These are phyloP conservation scores for Pseudochromis fuscus DNA, from an alignment of 2,797 vertebrate genomes.

Conservation along the genomic window DNA sequence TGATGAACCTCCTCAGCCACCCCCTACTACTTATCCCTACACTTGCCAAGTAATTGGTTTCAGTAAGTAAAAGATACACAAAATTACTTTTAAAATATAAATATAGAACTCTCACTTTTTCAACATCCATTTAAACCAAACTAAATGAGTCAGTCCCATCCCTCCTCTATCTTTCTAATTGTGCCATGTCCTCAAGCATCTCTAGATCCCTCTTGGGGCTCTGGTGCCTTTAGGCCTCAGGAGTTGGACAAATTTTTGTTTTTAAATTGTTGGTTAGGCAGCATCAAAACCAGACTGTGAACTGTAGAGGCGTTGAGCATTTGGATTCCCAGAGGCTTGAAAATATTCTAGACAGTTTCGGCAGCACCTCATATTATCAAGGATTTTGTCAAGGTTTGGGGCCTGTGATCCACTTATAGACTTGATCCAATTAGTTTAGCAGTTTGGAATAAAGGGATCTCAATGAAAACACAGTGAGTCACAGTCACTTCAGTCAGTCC, in stretches of 20 bases:
- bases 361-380: conserved; percentile 45
- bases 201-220: not conserved
- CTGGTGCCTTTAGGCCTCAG: conserved; percentile 5
- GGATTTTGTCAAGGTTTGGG: conserved; percentile 54
- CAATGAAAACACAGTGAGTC: conserved; percentile 58
- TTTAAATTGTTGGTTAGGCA: conserved; percentile 8
- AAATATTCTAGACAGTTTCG: conserved; percentile 36
- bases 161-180: conserved; percentile 18
- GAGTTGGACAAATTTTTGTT: conserved; percentile 19
- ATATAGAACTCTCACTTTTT: conserved; percentile 13
- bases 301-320: conserved; percentile 15
- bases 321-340: conserved; percentile 13
- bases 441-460: conserved; percentile 73
- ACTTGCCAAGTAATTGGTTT: conserved; percentile 20
- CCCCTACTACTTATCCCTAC: conserved; percentile 17
- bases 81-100: conserved; percentile 17
- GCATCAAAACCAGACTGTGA: conserved; percentile 17
- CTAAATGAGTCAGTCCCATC: not conserved
- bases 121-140: conserved; percentile 26
- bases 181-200: not conserved
- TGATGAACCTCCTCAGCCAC: conserved; percentile 16
- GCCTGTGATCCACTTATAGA: conserved; percentile 60
- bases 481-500: conserved; percentile 26
- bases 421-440: conserved; percentile 76
- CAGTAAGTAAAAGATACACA: conserved; percentile 34